Base-by-base conservation (phyloP, 2,113 vertebrate genomes). In the Hyaena hyaena region DNA sequence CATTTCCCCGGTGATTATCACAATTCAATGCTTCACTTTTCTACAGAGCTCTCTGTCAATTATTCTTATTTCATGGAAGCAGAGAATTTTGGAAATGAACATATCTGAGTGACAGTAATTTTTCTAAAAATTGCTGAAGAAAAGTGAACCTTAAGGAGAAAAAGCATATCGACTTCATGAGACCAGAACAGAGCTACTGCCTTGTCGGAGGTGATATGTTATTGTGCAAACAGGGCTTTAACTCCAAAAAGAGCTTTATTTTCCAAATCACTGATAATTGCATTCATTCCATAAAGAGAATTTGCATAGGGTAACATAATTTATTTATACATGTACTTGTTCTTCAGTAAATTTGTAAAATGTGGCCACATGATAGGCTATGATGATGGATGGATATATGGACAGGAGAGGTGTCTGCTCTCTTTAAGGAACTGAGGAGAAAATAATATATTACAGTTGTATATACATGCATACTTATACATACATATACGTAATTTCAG, bases 51-150 rank as follows among this genome's bases (percentile, higher is more conserved):
- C 33, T 84, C 74, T 96, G 91, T 94, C 96, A 97, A 65, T 98
- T 96, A 96, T 96, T 96, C 84, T 81, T 93, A 96, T 88, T 93
- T 97, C 96, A 96, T 93, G 55, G 66, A 93, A 95, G 58, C 65
- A 63, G 69, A 95, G 5, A 87, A 55, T 96, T 94, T 94, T 95
- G 83, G 80, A 96, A 96, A 92, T 95, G 76, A 98, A 96, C 23
- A 79, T 88, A 96, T 68, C 82, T 97, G 95, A 97, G 21, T 96
- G 95, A 94, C 92, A 95, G 80, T 79, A 96, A 80, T 96, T 95
- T 97, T 97, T 82, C 53, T 85, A 93, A 94, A 97, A 97, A 69
- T 63, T 96, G 45, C 63, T 88, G 58, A 96, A 90, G 33, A 77
- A 97, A 98, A 96, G 79, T 7, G 23, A 96, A 95, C 31, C 58